A percentile compares a stretch with the other conserved stretches of the same genome.
These are phyloP conservation scores for Arrhamphus sclerolepis DNA, from an alignment of 2,797 vertebrate species.

Conservation along the genomic window DNA sequence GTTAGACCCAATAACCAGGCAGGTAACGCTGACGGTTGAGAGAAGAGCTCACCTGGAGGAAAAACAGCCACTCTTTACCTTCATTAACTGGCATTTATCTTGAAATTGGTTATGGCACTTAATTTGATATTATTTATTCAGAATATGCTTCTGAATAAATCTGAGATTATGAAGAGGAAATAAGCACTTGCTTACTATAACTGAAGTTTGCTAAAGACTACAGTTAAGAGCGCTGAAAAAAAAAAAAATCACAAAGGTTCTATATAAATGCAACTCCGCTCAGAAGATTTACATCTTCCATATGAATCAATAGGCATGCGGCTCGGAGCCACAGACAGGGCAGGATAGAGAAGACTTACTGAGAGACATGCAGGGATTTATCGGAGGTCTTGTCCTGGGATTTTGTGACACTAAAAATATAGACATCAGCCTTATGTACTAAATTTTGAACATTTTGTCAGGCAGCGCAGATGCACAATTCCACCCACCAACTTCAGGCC, in stretches of 20 bases:
- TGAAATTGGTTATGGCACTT: too few species aligned
- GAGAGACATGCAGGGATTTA: slow-evolving; percentile 6
- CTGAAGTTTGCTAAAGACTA: not conserved
- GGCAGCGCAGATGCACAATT: not conserved
- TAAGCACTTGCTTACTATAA: not conserved
- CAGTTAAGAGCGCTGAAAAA: not conserved
- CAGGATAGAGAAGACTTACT: slow-evolving; percentile 5
- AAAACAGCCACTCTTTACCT: not conserved
- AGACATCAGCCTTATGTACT: slow-evolving; percentile 6
- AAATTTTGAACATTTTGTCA: slow-evolving; percentile 11
- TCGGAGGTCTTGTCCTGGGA: slow-evolving; percentile 5
- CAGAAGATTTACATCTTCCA: slow-evolving; percentile 9
- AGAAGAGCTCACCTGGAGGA: slow-evolving; percentile 49
- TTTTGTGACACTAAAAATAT: slow-evolving; percentile 9
- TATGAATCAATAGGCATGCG: not conserved
- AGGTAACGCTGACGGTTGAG: slow-evolving; percentile 26
- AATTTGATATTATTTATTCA: too few species aligned
- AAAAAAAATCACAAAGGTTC: not conserved
- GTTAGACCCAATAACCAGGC: slow-evolving; percentile 37
- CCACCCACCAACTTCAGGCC: not conserved
- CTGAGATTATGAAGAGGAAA: not conserved
- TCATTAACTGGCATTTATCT: not conserved
- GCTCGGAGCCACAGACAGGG: slow-evolving; percentile 9
- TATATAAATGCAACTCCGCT: not conserved
- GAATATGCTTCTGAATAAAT: not conserved